Conservation (phyloP, 2,797 vertebrate genomes). For the Brachyalestes nurse region DNA sequence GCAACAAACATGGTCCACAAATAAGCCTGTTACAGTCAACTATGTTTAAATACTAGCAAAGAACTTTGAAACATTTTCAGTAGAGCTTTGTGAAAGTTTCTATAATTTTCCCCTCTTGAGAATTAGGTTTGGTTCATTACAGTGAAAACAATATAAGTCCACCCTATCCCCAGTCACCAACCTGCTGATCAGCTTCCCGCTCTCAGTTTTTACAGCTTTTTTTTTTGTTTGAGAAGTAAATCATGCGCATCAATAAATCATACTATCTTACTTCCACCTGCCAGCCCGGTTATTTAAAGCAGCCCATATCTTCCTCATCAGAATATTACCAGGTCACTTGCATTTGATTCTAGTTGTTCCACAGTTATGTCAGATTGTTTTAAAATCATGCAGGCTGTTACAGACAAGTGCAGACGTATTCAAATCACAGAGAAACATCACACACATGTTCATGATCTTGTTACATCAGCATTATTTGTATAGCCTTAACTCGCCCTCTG, state of each 20-base stretch:
- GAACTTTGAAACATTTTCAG: no score
- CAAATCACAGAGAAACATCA: background rate
- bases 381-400: background rate
- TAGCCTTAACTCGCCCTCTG: background rate
- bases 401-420: background rate
- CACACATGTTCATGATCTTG: background rate
- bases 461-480: constrained; percentile 11
- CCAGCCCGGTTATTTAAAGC: background rate
- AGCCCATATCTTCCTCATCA: background rate
- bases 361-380: background rate
- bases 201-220: constrained; percentile 2
- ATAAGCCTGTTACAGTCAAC: background rate
- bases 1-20: background rate
- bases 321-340: background rate
- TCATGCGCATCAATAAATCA: background rate
- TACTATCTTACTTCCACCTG: background rate
- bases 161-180: background rate
- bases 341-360: background rate
- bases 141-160: background rate
- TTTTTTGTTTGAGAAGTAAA: background rate
- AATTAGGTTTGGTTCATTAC: background rate
- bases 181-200: background rate
- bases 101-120: background rate
- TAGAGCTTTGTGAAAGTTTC: background rate
- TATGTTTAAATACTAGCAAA: background rate